A percentile compares a stretch with the other conserved stretches of the same genome.
phyloP scores from a whole-genome alignment of 2,113 vertebrate species.

The Motacilla tschutschensis region DNA sequence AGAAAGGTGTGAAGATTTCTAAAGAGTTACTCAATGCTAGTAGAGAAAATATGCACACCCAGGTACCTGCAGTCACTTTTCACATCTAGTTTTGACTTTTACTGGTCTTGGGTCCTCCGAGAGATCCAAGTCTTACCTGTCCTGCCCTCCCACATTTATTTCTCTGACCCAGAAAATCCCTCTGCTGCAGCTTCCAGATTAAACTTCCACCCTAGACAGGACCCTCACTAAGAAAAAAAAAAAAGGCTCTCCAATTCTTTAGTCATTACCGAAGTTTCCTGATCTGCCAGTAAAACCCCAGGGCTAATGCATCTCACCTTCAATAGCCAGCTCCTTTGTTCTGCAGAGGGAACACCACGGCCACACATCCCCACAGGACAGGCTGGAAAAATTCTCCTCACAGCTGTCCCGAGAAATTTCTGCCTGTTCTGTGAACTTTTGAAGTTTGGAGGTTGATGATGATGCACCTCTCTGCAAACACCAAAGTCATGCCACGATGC shows the following conservation, averaged over 20 bases:
- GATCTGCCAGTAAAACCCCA: neutral
- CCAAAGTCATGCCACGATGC: neutral
- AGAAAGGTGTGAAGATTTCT: neutral
- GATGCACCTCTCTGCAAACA: neutral
- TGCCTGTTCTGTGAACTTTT: neutral
- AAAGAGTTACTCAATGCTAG: neutral
- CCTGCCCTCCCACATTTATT: neutral
- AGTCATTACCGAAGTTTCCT: neutral
- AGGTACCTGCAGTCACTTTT: neutral
- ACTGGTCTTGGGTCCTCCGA: neutral
- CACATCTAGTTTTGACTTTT: neutral
- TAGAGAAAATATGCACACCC: neutral
- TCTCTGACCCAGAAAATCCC: constrained; percentile 13
- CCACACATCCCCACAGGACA: neutral
- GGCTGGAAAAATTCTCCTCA: neutral
- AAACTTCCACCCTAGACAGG: neutral
- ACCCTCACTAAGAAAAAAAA: neutral
- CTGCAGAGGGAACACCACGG: neutral
- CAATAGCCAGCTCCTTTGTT: constrained; percentile 23
- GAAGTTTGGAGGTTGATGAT: neutral
- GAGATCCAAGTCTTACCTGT: neutral
- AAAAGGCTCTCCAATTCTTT: neutral
- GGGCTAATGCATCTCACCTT: constrained; percentile 20
- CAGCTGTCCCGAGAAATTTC: neutral
- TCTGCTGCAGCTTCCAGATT: neutral